These are phyloP conservation scores for Leptinotarsa defecta DNA, from an alignment of 1,140 invertebrate species.

Conservation along the genomic window DNA sequence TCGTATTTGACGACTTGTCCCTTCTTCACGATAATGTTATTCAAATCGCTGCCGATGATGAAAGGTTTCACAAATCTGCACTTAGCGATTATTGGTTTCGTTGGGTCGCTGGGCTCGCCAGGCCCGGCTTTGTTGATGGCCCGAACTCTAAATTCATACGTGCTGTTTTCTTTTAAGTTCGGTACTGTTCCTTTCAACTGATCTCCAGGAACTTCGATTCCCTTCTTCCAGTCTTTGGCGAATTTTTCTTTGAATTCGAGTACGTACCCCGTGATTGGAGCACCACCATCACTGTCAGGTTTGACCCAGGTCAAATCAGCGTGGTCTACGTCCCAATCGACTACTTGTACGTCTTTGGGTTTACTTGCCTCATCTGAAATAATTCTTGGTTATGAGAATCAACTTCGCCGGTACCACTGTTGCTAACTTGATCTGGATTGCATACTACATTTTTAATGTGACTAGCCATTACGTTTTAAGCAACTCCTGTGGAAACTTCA, in stretches of 20 bases:
- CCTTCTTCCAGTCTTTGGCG: slow-evolving; percentile 84
- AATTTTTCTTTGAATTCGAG: slow-evolving; percentile 95
- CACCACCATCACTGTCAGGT: slow-evolving; percentile 89
- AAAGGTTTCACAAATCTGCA: slow-evolving; percentile 93
- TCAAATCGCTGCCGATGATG: slow-evolving; percentile 85
- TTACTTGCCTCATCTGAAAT: slow-evolving; percentile 88
- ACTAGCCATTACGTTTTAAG: no score
- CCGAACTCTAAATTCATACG: slow-evolving; percentile 95
- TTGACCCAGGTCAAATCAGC: slow-evolving; percentile 90
- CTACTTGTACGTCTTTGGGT: slow-evolving; percentile 86
- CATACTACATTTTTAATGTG: no score
- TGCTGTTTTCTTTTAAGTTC: slow-evolving; percentile 90
- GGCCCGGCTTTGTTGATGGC: slow-evolving; percentile 96
- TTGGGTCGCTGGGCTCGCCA: slow-evolving; percentile 91
- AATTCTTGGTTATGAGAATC: not conserved
- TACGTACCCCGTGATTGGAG: slow-evolving; percentile 91
- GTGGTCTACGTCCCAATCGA: slow-evolving; percentile 95
- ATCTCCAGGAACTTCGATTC: slow-evolving; percentile 80
- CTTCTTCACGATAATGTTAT: slow-evolving; percentile 89
- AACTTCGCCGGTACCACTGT: not conserved
- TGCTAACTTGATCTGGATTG: slow-evolving; percentile 11
- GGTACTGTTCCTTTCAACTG: slow-evolving; percentile 77
- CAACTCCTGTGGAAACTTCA: no score
- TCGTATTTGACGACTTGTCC: slow-evolving; percentile 91
- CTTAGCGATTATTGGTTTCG: slow-evolving; percentile 94